Base-by-base conservation (phyloP, 1,140 invertebrate genomes). In the Mesaphorura yosii region DNA sequence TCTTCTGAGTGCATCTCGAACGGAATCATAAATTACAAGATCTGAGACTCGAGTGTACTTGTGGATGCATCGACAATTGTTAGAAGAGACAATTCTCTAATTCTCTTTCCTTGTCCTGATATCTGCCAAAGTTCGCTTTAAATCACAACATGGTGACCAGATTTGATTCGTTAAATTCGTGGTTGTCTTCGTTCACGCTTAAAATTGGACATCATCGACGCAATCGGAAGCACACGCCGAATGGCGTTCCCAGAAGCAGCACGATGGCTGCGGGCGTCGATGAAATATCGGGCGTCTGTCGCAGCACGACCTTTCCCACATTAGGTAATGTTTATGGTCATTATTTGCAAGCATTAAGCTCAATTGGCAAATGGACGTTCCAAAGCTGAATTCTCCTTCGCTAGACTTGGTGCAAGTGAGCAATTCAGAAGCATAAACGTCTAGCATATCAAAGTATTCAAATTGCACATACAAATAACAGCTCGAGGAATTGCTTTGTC, bases 131-230 rank as follows among this genome's bases (percentile, higher is more conserved):
- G 31, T 34, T 10, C 10, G 10, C 10, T 10, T 34, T 10, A 10
- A 34, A 10, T 34, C 10, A 10, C 10, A 46, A 27, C 27, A 63
- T 63, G 60, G 60, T 63, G n/a, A 55, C 60, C 17, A 46, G 52
- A 25, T 39, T 63, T 7, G 60, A 63, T 39, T 63, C 60, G 6
- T 38, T 59, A 7, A 63, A 59, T 28, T 57, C 60, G 7, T 63
- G 60, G 60, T 42, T 63, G 3, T 59, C 57, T 3, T 59, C 59
- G 12, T 44, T 64, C 23, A 60, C 59, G 4, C 28, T 64, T 7
- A 60, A 64, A 51, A 58, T 63, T 46, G 62, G 59, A 31, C 59
- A 58, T 55, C 57, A 61, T 56, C 55, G 58, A 23, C 26, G 55
- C 17, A 52, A 48, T 19, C 29, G 55, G 37, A 55, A 56, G 46